phyloP scores from a whole-genome alignment of 2,888 invertebrate species.

The Drosophila prolongata region DNA sequence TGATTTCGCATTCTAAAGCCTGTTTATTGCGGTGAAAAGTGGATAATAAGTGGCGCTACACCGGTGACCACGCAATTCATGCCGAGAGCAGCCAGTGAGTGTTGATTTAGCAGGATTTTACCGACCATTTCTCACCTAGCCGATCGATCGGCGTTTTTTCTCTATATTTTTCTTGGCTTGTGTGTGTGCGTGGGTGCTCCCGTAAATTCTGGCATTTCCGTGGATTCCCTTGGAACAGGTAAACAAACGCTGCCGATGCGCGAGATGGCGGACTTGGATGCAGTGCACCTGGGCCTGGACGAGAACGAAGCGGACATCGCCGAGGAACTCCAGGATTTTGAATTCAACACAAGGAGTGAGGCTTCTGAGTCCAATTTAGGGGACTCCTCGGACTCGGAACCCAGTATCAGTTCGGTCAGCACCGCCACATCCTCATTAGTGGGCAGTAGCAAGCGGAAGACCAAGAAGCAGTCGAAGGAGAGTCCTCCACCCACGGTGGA shows the following conservation, averaged over 20 bases:
- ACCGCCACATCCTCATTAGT: constrained; percentile 87
- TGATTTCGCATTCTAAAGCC: constrained; percentile 3
- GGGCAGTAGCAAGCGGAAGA: constrained; percentile 60
- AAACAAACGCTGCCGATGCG: constrained; percentile 75
- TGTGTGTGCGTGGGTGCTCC: constrained; percentile 47
- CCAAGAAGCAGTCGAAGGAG: constrained; percentile 61
- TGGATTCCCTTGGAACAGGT: constrained; percentile 34
- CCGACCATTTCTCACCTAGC: constrained; percentile 40
- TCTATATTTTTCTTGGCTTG: constrained; percentile 71
- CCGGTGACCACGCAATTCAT: constrained; percentile 32
- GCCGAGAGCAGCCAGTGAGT: constrained; percentile 51
- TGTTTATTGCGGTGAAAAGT: constrained; percentile 11
- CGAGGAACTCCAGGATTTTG: constrained; percentile 91
- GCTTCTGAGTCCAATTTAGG: constrained; percentile 89
- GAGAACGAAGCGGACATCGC: constrained; percentile 90
- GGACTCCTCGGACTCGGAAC: constrained; percentile 88
- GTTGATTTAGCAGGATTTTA: constrained; percentile 9
- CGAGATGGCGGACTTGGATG: constrained; percentile 86
- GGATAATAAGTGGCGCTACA: constrained; percentile 11
- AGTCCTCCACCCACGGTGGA: constrained; percentile 15
- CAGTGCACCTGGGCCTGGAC: constrained; percentile 88
- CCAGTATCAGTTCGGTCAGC: constrained; percentile 92
- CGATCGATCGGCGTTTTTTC: constrained; percentile 78
- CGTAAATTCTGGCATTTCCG: constrained; percentile 42
- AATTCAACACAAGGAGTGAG: constrained; percentile 94